Evolutionary conservation across 2,888 invertebrate species (phyloP), one percentile per base, ranked within the genome.

Genomic region (Anticlea derivata): DNA sequence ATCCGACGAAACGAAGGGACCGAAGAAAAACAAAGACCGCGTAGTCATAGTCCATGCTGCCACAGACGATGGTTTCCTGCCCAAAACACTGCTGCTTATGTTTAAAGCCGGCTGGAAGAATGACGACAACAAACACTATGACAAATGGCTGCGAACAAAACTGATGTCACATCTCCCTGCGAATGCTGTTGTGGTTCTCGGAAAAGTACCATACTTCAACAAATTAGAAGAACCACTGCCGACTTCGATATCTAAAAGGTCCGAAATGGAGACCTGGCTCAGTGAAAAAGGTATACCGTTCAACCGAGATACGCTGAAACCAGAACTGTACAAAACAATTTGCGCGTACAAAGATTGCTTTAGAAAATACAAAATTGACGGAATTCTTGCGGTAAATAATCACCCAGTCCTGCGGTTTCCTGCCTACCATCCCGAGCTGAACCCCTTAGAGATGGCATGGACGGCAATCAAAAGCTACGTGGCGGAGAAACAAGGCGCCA

Each of bases 361-460:
- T n/a, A 54, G 49, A 10, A 49, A 37, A 27, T 54, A 45, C 26
- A 34, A 24, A 22, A 33, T 54, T 1, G 53, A 54, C 7, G 2
- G 26, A 0, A 20, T 49, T 11, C 20, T 54, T 1, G 13, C 12
- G 1, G 45, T 20, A n/a, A 12, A 41, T 0, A 41, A 54, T n/a
- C 49, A 54, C 10, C 12, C 49, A 27, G 49, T 49, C 0, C 11
- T 54, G 1, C 45, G 49, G 0, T 27, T 45, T 37, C 49, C 53
- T 5, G 30, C 30, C 1, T n/a, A 49, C 37, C 53, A 54, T 13
- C 23, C 11, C 5, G 53, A 49, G 2, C 27, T 54, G 2, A 54
- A 45, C 27, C 49, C 49, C n/a, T 27, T 54, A 1, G 45, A 49
- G 22, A 35, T 40, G 40, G 48, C 26, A 8, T 53, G 53, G 48